Conservation (phyloP, 2,888 invertebrate species). For the Clusia tigrina region DNA sequence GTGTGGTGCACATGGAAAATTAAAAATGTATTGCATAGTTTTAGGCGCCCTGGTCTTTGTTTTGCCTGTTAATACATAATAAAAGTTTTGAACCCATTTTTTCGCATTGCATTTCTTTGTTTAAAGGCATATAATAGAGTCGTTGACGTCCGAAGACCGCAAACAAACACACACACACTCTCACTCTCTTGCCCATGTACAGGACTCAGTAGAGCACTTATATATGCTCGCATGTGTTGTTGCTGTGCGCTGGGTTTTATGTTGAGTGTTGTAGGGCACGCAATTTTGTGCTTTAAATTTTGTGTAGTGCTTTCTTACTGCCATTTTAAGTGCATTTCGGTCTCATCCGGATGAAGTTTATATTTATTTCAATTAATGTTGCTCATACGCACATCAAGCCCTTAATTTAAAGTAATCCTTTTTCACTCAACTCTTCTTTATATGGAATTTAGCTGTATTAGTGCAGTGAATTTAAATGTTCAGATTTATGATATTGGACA, state of each 20-base stretch:
- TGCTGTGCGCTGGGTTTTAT: not conserved
- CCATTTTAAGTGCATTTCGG: constrained; percentile 8
- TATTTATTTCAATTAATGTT: not conserved
- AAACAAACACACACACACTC: not conserved
- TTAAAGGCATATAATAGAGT: constrained; percentile 18
- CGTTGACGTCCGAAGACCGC: constrained; percentile 18
- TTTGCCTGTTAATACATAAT: constrained; percentile 29
- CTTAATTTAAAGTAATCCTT: constrained; percentile 11
- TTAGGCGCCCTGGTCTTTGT: constrained; percentile 23
- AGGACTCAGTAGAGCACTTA: too few species aligned
- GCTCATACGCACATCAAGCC: not conserved
- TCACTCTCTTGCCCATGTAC: too few species aligned
- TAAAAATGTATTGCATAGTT: constrained; percentile 28
- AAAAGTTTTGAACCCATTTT: constrained; percentile 15
- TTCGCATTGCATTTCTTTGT: not conserved
- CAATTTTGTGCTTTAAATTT: constrained; percentile 10
- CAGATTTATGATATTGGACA: too few species aligned
- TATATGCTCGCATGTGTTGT: not conserved
- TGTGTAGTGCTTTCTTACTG: constrained; percentile 10
- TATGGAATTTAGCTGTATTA: too few species aligned
- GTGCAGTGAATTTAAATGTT: too few species aligned
- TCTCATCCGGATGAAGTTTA: constrained; percentile 7
- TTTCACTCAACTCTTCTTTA: constrained; percentile 9
- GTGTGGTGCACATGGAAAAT: not conserved
- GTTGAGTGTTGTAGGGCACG: not conserved